These are phyloP conservation scores for Eretmochelys imbricata DNA, from an alignment of 2,113 vertebrate species.

Conservation along the genomic window DNA sequence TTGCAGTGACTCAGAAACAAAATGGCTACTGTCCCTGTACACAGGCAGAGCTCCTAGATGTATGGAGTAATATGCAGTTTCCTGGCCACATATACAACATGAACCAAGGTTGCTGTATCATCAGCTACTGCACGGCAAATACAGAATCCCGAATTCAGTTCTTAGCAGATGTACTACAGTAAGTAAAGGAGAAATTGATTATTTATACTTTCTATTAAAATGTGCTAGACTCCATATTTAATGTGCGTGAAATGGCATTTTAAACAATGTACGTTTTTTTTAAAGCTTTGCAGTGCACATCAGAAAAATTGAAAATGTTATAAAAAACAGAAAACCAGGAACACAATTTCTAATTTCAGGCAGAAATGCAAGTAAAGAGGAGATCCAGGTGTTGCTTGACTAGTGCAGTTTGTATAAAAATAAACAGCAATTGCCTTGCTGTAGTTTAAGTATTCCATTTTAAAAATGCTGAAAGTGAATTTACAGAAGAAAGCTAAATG, in stretches of 20 bases:
- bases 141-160: slow-evolving; percentile 10
- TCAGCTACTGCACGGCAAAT: not conserved
- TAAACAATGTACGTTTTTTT: not conserved
- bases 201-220: not conserved
- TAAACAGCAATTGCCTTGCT: not conserved
- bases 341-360: not conserved
- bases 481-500: slow-evolving; percentile 52
- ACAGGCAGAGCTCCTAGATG: not conserved
- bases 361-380: not conserved
- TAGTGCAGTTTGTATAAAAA: slow-evolving; percentile 10
- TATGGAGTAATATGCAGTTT: not conserved
- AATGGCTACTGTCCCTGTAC: not conserved
- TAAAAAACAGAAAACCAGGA: not conserved
- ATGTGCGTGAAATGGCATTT: not conserved
- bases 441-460: slow-evolving; percentile 42
- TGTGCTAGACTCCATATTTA: not conserved
- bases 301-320: not conserved
- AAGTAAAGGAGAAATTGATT: not conserved
- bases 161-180: not conserved
- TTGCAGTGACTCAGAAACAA: not conserved
- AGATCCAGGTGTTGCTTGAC: not conserved
- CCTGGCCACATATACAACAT: not conserved
- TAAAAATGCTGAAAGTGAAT: slow-evolving; percentile 14
- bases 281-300: not conserved
- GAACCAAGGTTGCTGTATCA: not conserved